Evolutionary conservation across 2,888 invertebrate species (phyloP).

Genomic region (Trichopoda pennipes): DNA sequence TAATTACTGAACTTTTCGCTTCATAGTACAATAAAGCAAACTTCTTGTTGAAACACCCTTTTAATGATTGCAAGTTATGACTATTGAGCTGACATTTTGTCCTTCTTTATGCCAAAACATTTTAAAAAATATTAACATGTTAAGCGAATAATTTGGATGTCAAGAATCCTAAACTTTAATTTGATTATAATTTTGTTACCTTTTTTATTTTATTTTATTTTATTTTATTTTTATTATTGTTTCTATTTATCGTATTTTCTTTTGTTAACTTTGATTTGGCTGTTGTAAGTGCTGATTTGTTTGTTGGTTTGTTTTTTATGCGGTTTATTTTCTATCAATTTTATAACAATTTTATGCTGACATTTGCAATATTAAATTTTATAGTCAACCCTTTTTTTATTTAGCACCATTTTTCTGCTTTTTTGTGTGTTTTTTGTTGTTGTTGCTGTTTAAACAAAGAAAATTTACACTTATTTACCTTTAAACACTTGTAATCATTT

Average conservation of each 20-base stretch:
- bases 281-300: constrained; percentile 58
- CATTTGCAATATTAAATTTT: constrained; percentile 69
- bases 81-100: too few relatives aligned
- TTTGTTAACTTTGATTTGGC: not conserved
- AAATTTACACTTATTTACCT: constrained; percentile 69
- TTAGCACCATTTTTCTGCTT: not conserved
- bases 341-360: constrained; percentile 65
- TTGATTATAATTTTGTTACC: constrained; percentile 71
- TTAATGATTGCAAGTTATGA: too few relatives aligned
- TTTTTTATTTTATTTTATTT: too few relatives aligned
- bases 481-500: constrained; percentile 66
- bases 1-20: too few relatives aligned
- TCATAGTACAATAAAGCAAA: too few relatives aligned
- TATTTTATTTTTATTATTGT: constrained; percentile 44
- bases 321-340: constrained; percentile 45
- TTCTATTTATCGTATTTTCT: constrained; percentile 62
- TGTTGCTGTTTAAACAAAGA: not conserved
- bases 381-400: constrained; percentile 56
- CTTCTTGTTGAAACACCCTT: too few relatives aligned
- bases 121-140: not conserved
- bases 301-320: constrained; percentile 69
- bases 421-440: too few relatives aligned
- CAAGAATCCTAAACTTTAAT: constrained; percentile 69
- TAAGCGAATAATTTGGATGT: constrained; percentile 49
- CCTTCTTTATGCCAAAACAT: too few relatives aligned